Evolutionary conservation across 2,113 vertebrate species (phyloP).

Genomic region (Actenoides hombroni): DNA sequence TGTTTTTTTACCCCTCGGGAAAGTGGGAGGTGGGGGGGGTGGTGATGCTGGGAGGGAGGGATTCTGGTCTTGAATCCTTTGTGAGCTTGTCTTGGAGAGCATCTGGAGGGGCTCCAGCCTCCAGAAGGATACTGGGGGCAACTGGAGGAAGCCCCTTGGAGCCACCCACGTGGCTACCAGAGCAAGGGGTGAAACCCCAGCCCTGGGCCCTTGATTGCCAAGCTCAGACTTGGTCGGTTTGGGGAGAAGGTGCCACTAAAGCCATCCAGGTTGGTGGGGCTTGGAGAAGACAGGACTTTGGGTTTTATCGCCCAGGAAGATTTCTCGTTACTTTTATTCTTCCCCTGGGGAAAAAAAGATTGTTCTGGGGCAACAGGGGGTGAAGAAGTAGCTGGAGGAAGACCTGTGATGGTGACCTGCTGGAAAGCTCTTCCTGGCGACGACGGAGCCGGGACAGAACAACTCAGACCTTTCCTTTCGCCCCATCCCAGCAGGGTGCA

Average conservation of each 20-base stretch:
- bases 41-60: neutral
- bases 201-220: neutral
- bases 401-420: neutral
- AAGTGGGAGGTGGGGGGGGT: no score
- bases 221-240: no score
- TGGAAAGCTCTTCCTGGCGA: neutral
- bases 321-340: no score
- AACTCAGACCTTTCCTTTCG: neutral
- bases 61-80: no score
- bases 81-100: no score
- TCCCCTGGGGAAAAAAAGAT: no score
- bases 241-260: neutral
- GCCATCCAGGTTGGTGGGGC: neutral
- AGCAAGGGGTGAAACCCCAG: no score
- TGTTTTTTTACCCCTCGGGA: fast-evolving
- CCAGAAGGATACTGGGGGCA: fast-evolving
- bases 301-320: no score
- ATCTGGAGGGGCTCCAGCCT: neutral
- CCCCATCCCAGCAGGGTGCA: neutral
- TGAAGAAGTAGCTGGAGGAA: neutral
- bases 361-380: no score
- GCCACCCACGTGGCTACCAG: no score
- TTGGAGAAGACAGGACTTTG: neutral
- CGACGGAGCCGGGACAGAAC: neutral
- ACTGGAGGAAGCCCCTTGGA: neutral